Base-by-base conservation (phyloP, 2,888 invertebrate species). In the Platycnemis pennipes region DNA sequence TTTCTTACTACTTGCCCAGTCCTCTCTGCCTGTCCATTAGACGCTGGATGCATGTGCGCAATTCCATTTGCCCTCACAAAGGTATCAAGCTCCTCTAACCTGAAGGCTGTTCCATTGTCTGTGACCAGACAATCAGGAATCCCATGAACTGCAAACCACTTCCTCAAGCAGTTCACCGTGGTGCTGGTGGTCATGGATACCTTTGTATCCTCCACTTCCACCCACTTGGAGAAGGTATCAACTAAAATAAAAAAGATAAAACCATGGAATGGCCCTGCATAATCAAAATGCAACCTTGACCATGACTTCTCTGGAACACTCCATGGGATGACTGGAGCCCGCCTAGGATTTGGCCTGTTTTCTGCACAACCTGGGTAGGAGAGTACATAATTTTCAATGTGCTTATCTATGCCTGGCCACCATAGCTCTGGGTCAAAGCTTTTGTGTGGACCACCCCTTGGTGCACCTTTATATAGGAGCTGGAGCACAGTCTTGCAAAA, bases 51-150 rank as follows among this genome's bases (percentile, higher is more conserved):
- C 86, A 94, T 94, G 49, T 94, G 94, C 89, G 94, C 77, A 69
- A 95, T 95, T 22, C 95, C 95, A 94, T 95, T 95, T 0, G 13
- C 63, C 22, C 88, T 42, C 44, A 95, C 94, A 94, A 95, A 95
- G 42, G 94, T 85, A 44, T 94, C 63, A 94, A 96, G 95, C 88
- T 95, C 95, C 42, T 94, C 94, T 11, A 95, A 95, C 16, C 89
- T 94, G 94, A 96, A 96, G n/a, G 95, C 94, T n/a, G 95, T 94
- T 19, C 95, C 95, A 94, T 96, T 95, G 94, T 96, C 96, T 22
- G 95, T 94, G 0, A 95, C 95, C 13, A 95, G 49, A 19, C 91
- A 94, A 46, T 95, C 95, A 11, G 95, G 95, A 31, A 96, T 86
- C 8, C 96, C 95, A 94, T 95, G 95, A 1, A 94, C 94, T 1